These are phyloP conservation scores for Ips typographus DNA, from an alignment of 1,140 invertebrate genomes.

Conservation along the genomic window DNA sequence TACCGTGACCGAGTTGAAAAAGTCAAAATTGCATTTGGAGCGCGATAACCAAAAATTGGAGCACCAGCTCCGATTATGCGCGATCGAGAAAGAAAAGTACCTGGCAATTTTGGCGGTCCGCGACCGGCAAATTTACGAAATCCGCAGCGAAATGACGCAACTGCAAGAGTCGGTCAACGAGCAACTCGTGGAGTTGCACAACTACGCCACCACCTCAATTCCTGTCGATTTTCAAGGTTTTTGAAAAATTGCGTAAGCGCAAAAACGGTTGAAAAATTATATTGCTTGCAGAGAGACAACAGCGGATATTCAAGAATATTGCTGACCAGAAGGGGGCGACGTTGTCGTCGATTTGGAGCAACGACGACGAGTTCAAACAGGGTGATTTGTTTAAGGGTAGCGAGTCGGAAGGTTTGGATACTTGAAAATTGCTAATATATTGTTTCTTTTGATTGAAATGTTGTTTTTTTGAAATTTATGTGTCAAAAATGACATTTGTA, in stretches of 20 bases:
- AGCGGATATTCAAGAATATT: no score
- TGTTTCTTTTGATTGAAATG: neutral
- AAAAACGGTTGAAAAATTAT: no score
- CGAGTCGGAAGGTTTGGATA: neutral
- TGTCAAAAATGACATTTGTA: no score
- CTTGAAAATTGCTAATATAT: neutral
- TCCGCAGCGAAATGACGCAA: constrained; percentile 47
- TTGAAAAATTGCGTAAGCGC: no score
- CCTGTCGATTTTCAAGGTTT: constrained; percentile 3
- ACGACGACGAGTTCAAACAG: neutral
- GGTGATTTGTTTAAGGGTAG: neutral
- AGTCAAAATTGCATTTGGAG: constrained; percentile 39
- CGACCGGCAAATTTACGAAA: constrained; percentile 48
- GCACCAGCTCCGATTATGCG: constrained; percentile 44
- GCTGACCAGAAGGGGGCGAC: no score
- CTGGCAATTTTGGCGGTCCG: constrained; percentile 44
- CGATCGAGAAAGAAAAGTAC: constrained; percentile 49
- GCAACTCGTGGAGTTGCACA: constrained; percentile 46
- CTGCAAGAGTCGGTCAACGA: constrained; percentile 48
- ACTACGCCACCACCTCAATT: constrained; percentile 26
- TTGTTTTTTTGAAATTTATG: neutral
- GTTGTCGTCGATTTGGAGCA: neutral
- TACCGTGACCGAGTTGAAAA: constrained; percentile 41
- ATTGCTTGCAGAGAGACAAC: no score
- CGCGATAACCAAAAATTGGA: constrained; percentile 40